Base-by-base conservation (phyloP, 2,888 invertebrate genomes). In the Coleophora flavipennella region DNA sequence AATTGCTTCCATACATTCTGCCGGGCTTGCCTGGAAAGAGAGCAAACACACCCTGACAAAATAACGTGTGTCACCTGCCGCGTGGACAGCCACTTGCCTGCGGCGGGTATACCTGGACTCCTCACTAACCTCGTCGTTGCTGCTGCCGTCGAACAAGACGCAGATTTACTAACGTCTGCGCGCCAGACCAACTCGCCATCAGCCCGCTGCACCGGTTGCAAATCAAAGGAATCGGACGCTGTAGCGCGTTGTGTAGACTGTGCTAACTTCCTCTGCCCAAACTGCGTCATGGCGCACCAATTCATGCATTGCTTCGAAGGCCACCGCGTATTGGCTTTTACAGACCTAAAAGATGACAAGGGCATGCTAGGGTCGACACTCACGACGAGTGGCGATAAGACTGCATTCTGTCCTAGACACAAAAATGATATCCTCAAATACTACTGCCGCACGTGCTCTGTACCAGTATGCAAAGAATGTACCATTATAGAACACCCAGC, bases 281-380 rank as follows among this genome's bases (percentile, higher is more conserved):
- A 97, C 76, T 99, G 99, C 89, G 96, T 96, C 62, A 97, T 97
- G 91, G 98, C 98, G 48, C 99, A 99, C 83, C 96, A 97, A 84
- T 97, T 95, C 76, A 98, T 99, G 97, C 97, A 97, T 78, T 98
- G 97, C 76, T 99, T 99, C 78, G 96, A 97, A 74, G 97, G 96
- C 48, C 97, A 98, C 79, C 91, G 96, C 42, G 96, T 97, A 44
- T 88, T 93, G 55, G 88, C 91, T 46, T 86, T 93, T 57, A 73
- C 75, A 31, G 90, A 91, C 48, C 64, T 90, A 39, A 91, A 90
- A 66, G 88, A 90, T 57, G 88, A 89, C 46, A 83, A 84, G 53
- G 76, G 77, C 42, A 85, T 87, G 66, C 71, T 86, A 29, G 83
- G 83, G 47, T 77, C 85, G 42, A 70, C 73, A 52, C 72, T 86